Conservation (phyloP, 2,797 vertebrate species). For the Heteromormyrus szaboi region DNA sequence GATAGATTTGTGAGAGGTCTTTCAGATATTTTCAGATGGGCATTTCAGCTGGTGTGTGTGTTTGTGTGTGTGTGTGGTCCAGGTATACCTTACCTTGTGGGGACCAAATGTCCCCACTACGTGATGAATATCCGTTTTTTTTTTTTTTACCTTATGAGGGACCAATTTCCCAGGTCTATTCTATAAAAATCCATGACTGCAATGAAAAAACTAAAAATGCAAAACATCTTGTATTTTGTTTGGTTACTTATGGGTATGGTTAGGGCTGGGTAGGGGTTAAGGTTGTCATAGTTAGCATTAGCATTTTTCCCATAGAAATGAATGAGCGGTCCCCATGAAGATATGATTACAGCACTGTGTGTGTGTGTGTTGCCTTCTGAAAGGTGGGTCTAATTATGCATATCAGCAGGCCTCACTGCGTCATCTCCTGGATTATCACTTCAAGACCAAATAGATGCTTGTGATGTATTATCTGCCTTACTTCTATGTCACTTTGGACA, state of each 20-base stretch:
- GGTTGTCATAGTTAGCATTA: no score
- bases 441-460: background rate
- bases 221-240: background rate
- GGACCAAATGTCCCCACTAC: background rate
- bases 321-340: background rate
- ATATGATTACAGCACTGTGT: background rate
- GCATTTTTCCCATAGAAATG: background rate
- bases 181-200: background rate
- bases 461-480: background rate
- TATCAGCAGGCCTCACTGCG: background rate
- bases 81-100: background rate
- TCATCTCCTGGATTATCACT: background rate
- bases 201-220: background rate
- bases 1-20: background rate
- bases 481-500: background rate
- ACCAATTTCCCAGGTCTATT: background rate
- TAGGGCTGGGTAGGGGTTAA: no score
- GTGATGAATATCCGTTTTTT: background rate
- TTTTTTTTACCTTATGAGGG: background rate
- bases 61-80: conserved; percentile 1
- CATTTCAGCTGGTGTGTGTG: background rate
- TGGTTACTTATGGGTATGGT: no score
- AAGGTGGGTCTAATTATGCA: background rate
- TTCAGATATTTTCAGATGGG: background rate
- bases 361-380: background rate